Evolutionary conservation across 2,113 vertebrate genomes (phyloP).

Genomic region (Sinocyclocheilus anshuiensis): DNA sequence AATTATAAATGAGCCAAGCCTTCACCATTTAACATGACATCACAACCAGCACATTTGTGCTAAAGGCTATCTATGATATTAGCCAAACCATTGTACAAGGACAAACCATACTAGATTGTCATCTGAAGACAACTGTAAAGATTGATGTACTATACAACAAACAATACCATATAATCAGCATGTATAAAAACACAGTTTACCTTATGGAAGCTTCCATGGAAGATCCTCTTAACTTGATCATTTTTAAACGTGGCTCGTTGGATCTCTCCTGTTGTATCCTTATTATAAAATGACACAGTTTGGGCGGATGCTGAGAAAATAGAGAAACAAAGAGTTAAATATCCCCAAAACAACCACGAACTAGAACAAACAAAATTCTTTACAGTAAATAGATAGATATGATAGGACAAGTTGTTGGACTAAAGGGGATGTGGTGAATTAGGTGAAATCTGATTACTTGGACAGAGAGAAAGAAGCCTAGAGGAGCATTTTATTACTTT

Average conservation of each 20-base stretch:
- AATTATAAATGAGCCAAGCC: no score
- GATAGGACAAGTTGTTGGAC: not conserved
- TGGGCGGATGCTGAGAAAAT: constrained; percentile 82
- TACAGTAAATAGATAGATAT: constrained; percentile 45
- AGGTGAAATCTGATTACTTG: not conserved
- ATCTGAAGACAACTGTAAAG: not conserved
- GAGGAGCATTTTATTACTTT: not conserved
- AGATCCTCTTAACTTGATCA: constrained; percentile 85
- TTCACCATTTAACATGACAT: no score
- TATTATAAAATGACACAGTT: constrained; percentile 94
- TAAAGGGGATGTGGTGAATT: not conserved
- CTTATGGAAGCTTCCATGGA: constrained; percentile 99
- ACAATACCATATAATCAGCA: constrained; percentile 8
- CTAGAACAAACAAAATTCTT: not conserved
- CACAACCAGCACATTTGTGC: no score
- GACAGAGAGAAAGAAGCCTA: not conserved
- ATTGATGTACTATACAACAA: constrained; percentile 39
- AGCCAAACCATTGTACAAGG: not conserved
- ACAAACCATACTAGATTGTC: not conserved
- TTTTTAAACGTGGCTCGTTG: constrained; percentile 88
- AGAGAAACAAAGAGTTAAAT: constrained; percentile 21
- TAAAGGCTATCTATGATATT: no score
- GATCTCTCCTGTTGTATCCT: constrained; percentile 84
- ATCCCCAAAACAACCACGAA: not conserved
- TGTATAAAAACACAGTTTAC: constrained; percentile 71